These are phyloP conservation scores for Heliconius sara DNA, from an alignment of 2,888 invertebrate genomes.

Conservation along the genomic window DNA sequence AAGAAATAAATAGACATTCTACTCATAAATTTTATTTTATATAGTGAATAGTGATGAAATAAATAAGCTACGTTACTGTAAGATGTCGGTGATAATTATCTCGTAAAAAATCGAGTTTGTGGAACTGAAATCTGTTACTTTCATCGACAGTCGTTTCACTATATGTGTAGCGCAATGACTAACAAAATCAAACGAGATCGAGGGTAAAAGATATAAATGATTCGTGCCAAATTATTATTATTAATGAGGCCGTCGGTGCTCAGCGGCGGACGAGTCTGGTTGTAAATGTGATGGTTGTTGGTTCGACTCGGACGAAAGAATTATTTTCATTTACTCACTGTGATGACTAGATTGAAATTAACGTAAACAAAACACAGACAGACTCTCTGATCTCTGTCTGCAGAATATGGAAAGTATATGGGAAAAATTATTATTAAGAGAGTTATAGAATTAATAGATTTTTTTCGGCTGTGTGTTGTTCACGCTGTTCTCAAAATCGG, in stretches of 20 bases:
- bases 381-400: no score
- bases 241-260: neutral
- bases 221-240: neutral
- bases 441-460: no score
- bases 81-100: neutral
- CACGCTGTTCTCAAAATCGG: no score
- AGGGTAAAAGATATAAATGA: neutral
- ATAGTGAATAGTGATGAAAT: slow-evolving; percentile 50
- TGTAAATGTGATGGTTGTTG: neutral
- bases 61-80: slow-evolving; percentile 43
- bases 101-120: slow-evolving; percentile 3
- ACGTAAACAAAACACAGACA: no score
- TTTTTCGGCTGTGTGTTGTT: no score
- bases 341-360: no score
- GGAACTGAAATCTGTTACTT: neutral
- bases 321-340: no score
- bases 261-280: neutral
- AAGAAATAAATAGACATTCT: slow-evolving; percentile 49
- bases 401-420: no score
- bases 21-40: slow-evolving; percentile 52
- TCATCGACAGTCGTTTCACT: neutral
- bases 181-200: neutral
- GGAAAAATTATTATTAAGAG: no score
- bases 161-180: neutral
- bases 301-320: neutral